Base-by-base conservation (phyloP, 2,113 vertebrate genomes). In the Oreochromis niloticus region DNA sequence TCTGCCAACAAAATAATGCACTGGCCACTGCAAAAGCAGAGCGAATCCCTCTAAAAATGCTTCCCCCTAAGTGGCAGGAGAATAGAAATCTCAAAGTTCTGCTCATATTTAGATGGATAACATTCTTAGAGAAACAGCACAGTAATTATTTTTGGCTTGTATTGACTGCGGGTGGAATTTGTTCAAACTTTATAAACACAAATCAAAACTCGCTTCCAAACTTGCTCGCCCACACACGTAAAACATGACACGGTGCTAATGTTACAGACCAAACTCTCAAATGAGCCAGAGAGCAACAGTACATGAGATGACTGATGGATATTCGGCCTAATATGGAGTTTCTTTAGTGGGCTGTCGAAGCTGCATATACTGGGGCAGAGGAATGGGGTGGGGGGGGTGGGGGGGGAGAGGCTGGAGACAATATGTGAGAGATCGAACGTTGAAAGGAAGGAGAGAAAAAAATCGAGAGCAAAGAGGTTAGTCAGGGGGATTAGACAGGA, bases 391-490 rank as follows among this genome's bases (percentile, higher is more conserved):
- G 43, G 34, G 63, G 43, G n/a, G 7, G 7, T 34, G 57, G 27
- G 34, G 61, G 14, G 34, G 30, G 41, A 80, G 85, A 85, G 54
- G 57, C 85, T 87, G 80, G 75, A 91, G 85, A 89, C 88, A 75
- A 87, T 73, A 87, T 83, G 82, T 86, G 85, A 94, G 86, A 89
- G 80, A 91, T 91, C 92, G 85, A 75, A 90, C 71, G 66, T 68
- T 88, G 43, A 78, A 75, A 75, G 43, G 46, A 75, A 24, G 39
- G 24, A 46, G 73, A 57, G 1, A 24, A 41, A 75, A 87, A 88
- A 81, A 87, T 85, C 13, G n/a, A 92, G 88, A 95, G 87, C 59
- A 88, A 81, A 93, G 96, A 96, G 97, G 97, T 97, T 97, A 97
- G 97, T 97, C 94, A 93, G 93, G 96, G 93, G 97, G 90, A 95